Evolutionary conservation across 1,140 invertebrate genomes (phyloP), one percentile per base, ranked within the genome.

Genomic region (Nephotettix cincticeps): DNA sequence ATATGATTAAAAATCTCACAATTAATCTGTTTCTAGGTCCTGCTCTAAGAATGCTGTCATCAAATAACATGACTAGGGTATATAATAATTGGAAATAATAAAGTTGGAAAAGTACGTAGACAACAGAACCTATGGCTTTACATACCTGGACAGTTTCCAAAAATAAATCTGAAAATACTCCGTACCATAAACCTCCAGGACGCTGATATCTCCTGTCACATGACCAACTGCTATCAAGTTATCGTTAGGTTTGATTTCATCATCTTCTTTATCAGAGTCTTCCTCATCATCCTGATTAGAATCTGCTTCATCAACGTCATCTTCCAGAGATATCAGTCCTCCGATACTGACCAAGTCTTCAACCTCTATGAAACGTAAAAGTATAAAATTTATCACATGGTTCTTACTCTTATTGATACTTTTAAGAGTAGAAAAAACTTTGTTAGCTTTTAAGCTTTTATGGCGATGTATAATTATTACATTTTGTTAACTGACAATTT

Each of bases 221-320:
- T 91, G 92, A 0, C 94, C 95, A n/a, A 93, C 87, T 17, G 96
- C 80, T 28, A 98, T 82, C n/a, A 99, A 83, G 84, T 98, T 98
- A 78, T 99, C 96, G 75, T 86, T 87, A n/a, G 89, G 85, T 81
- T 94, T 93, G 27, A 98, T 95, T 30, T 90, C 85, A 79, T 95
- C 93, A 84, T 98, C 94, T 78, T 97, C 94, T 77, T 93, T 91
- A 77, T 96, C 94, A 73, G 93, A 94, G 79, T 95, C 92, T 69
- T 86, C 82, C 75, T 89, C 87, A 67, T 87, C 86, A 70, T 86
- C 78, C 65, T 85, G 83, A 23, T 82, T 85, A 80, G 90, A 87
- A 75, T 86, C 84, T 3, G 82, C 82, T 78, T 85, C 82, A 58
- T 78, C 80, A 36, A 81, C 81, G 77, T 84, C 83, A 65, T 83